Conservation (phyloP, 2,888 invertebrate genomes). For the Polymixis flavicincta region DNA sequence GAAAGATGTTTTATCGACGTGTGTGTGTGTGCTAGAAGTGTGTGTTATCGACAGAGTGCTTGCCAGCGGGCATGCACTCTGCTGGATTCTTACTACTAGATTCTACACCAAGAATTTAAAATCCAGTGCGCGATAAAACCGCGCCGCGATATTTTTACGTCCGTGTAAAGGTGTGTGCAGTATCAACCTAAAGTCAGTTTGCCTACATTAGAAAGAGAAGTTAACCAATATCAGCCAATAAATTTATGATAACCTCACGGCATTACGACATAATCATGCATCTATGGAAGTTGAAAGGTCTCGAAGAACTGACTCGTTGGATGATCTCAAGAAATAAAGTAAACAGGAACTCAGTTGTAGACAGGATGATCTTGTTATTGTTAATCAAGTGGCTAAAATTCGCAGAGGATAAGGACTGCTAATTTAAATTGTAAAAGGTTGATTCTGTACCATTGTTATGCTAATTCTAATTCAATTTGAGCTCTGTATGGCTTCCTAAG, state of each 20-base stretch:
- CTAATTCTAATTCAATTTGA: background rate
- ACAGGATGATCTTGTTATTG: conserved; percentile 45
- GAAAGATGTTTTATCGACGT: no score
- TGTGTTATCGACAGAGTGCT: no score
- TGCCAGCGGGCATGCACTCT: no score
- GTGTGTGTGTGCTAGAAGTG: no score
- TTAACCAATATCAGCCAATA: background rate
- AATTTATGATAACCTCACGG: background rate
- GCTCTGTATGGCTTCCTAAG: background rate
- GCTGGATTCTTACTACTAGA: no score
- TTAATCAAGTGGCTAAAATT: conserved; percentile 14
- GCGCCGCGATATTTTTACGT: no score
- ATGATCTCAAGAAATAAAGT: conserved; percentile 17
- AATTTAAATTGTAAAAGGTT: conserved; percentile 1
- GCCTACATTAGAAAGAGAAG: background rate
- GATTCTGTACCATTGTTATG: background rate
- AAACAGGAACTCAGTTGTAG: conserved; percentile 29
- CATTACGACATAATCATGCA: background rate
- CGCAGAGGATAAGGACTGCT: background rate
- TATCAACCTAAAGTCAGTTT: background rate
- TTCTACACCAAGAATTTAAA: no score
- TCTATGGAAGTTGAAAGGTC: background rate
- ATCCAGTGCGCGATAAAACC: no score
- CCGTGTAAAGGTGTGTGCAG: background rate
- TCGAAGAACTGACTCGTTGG: background rate